Conservation (phyloP, 2,113 vertebrate species). For the Furnarius figulus region DNA sequence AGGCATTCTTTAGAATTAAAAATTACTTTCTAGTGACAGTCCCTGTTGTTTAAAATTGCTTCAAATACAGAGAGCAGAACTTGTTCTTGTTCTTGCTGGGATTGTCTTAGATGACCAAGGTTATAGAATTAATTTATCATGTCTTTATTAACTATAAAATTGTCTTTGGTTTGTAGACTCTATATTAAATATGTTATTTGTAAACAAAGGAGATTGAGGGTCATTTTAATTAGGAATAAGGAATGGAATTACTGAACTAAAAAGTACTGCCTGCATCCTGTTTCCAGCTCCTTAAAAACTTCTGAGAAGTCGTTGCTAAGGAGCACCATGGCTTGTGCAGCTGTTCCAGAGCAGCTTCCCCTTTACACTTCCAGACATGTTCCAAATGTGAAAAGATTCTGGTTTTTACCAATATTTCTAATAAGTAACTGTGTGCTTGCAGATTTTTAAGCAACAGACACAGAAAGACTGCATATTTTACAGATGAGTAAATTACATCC, state of each 20-base stretch:
- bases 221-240: neutral
- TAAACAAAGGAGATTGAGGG: neutral
- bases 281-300: constrained; percentile 36
- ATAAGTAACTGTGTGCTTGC: neutral
- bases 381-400: constrained; percentile 63
- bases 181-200: neutral
- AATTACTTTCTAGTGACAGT: neutral
- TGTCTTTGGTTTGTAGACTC: neutral
- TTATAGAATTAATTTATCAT: neutral
- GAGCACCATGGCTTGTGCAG: constrained; percentile 55
- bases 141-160: neutral
- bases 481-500: neutral
- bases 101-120: neutral
- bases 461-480: neutral
- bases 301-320: constrained; percentile 78
- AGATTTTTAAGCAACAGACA: neutral
- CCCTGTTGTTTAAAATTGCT: neutral
- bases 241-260: constrained; percentile 1
- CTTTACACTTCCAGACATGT: constrained; percentile 15
- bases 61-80: neutral
- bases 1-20: neutral
- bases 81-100: neutral
- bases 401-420: neutral
- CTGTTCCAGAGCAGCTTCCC: constrained; percentile 66
- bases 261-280: constrained; percentile 28